Conservation (phyloP, 2,888 invertebrate species). For the Listrodromus nycthemerus region DNA sequence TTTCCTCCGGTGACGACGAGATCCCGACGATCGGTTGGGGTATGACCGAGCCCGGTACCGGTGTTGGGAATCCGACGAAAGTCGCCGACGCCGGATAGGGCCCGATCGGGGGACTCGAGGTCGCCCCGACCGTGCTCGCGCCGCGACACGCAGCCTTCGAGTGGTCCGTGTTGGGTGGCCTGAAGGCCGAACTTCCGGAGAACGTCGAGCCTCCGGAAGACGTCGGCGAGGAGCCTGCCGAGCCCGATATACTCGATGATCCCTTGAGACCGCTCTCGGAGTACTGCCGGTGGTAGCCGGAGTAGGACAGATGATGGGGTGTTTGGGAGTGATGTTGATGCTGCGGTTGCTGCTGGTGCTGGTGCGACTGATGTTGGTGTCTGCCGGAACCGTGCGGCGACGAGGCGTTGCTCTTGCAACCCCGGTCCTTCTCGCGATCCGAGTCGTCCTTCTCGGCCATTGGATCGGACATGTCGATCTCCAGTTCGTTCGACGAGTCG, state of each 20-base stretch:
- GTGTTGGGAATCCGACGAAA: slow-evolving; percentile 90
- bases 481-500: slow-evolving; percentile 91
- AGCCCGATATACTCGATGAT: slow-evolving; percentile 85
- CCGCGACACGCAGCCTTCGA: slow-evolving; percentile 85
- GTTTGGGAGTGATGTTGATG: slow-evolving; percentile 78
- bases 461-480: slow-evolving; percentile 92
- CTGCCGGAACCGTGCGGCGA: slow-evolving; percentile 74
- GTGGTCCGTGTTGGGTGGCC: slow-evolving; percentile 89
- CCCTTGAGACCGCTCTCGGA: slow-evolving; percentile 85
- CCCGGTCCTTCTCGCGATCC: slow-evolving; percentile 86
- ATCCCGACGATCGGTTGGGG: slow-evolving; percentile 79
- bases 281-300: slow-evolving; percentile 85
- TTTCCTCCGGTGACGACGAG: slow-evolving; percentile 83
- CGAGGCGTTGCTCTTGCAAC: slow-evolving; percentile 73
- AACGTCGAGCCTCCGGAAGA: slow-evolving; percentile 85
- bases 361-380: slow-evolving; percentile 70
- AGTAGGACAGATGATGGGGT: slow-evolving; percentile 81
- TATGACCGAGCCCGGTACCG: slow-evolving; percentile 78
- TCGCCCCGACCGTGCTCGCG: slow-evolving; percentile 76
- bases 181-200: slow-evolving; percentile 92
- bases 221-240: slow-evolving; percentile 81
- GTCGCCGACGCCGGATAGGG: slow-evolving; percentile 90
- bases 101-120: slow-evolving; percentile 85
- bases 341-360: slow-evolving; percentile 67
- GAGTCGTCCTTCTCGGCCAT: slow-evolving; percentile 88